Percentiles rank a stretch among this genome's conserved stretches.
Evolutionary conservation across 2,113 vertebrate species (phyloP).

Genomic region (Cyphomyrus discorhynchus): DNA sequence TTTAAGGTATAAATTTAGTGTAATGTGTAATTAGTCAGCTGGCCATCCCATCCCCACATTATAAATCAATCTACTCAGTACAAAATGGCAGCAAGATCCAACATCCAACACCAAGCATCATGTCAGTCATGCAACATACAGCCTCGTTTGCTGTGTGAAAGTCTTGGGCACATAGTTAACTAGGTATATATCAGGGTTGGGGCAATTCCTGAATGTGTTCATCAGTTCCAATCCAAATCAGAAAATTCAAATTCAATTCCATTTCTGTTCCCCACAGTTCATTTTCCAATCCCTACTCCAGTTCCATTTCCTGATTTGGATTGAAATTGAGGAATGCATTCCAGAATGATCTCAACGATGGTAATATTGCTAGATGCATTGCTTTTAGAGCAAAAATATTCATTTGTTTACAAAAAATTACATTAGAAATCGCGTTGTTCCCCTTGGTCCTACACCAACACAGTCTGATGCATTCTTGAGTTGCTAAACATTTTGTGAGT

Average conservation of each 20-base stretch:
- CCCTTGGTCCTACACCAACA: not conserved
- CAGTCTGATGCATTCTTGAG: not conserved
- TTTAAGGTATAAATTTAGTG: not conserved
- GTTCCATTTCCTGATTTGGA: too few relatives aligned
- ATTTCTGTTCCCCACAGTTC: too few relatives aligned
- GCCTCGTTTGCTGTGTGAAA: not conserved
- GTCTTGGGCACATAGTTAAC: not conserved
- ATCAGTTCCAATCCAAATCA: too few relatives aligned
- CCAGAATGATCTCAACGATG: too few relatives aligned
- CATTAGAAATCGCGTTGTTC: not conserved
- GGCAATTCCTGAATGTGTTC: too few relatives aligned
- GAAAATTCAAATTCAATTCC: too few relatives aligned
- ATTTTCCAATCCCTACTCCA: too few relatives aligned
- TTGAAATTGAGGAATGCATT: too few relatives aligned
- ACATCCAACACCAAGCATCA: not conserved
- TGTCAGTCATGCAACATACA: not conserved
- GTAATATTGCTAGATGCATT: too few relatives aligned
- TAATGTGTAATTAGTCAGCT: not conserved
- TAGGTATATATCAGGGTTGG: too few relatives aligned
- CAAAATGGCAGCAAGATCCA: not conserved
- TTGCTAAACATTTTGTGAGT: not conserved
- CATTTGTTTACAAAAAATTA: too few relatives aligned
- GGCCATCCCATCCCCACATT: not conserved
- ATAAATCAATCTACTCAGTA: not conserved
- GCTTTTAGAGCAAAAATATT: too few relatives aligned